Percentiles rank a stretch among this genome's conserved stretches.
Evolutionary conservation across 2,888 invertebrate species (phyloP).

Genomic region (Napeogenes inachia): DNA sequence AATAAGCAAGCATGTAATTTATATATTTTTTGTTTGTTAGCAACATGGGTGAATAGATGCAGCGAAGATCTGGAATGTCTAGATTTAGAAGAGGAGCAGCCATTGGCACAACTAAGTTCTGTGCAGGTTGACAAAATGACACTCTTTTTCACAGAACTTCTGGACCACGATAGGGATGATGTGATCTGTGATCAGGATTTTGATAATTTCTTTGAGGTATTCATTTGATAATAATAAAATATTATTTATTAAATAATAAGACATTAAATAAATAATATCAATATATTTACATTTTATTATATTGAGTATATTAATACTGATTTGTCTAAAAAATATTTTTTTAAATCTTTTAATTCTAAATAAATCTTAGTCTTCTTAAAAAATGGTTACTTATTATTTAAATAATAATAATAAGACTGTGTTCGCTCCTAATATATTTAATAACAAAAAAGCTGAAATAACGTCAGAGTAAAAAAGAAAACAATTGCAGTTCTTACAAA

Average conservation of each 20-base stretch:
- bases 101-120: slow-evolving; percentile 71
- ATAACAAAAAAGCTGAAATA: too few species aligned
- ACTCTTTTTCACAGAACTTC: slow-evolving; percentile 82
- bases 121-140: slow-evolving; percentile 83
- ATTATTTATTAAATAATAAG: not conserved
- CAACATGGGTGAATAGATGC: slow-evolving; percentile 86
- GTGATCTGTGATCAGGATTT: slow-evolving; percentile 84
- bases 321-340: too few species aligned
- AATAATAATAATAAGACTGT: too few species aligned
- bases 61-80: slow-evolving; percentile 80
- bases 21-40: slow-evolving; percentile 52
- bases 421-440: too few species aligned
- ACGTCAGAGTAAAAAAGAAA: too few species aligned
- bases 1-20: not conserved
- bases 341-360: too few species aligned
- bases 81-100: slow-evolving; percentile 74
- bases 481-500: too few species aligned
- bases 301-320: too few species aligned
- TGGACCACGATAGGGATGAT: slow-evolving; percentile 85
- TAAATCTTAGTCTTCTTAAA: too few species aligned
- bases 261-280: not conserved
- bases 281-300: not conserved
- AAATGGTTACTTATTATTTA: too few species aligned
- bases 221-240: not conserved
- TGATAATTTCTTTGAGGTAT: slow-evolving; percentile 81